These are phyloP conservation scores for Lasioglossum zephyrum DNA, from an alignment of 2,888 invertebrate genomes.

Conservation along the genomic window DNA sequence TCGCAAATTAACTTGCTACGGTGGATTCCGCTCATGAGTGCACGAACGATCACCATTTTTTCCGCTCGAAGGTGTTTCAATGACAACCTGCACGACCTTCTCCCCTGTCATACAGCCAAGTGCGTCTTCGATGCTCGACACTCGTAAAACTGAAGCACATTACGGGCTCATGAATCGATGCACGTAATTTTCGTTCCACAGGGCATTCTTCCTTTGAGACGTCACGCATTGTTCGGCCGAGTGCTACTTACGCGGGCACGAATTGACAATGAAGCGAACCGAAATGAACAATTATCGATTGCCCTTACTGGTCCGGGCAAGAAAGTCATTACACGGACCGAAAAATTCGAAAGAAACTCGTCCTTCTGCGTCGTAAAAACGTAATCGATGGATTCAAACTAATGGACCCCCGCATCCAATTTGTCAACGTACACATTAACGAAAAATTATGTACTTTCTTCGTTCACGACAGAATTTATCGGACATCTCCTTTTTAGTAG, in stretches of 20 bases:
- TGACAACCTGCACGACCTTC: slow-evolving; percentile 43
- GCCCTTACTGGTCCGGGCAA: not conserved
- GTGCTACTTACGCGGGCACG: slow-evolving; percentile 51
- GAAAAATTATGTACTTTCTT: not conserved
- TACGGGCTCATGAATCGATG: slow-evolving; percentile 51
- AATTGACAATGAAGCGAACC: slow-evolving; percentile 52
- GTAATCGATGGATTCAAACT: not conserved
- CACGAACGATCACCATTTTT: slow-evolving; percentile 40
- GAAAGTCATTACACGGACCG: slow-evolving; percentile 27
- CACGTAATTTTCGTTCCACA: slow-evolving; percentile 51
- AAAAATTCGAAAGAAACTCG: not conserved
- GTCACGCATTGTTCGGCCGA: slow-evolving; percentile 61
- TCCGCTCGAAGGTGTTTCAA: slow-evolving; percentile 52
- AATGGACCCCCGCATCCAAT: not conserved
- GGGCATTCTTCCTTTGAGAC: slow-evolving; percentile 51
- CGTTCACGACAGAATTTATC: not conserved
- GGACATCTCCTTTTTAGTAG: not conserved
- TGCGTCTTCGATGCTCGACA: slow-evolving; percentile 42
- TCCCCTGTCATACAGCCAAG: slow-evolving; percentile 41
- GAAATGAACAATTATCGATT: slow-evolving; percentile 61
- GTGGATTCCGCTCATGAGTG: slow-evolving; percentile 35
- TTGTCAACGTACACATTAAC: not conserved
- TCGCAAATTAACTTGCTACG: slow-evolving; percentile 55
- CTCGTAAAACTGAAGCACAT: slow-evolving; percentile 59
- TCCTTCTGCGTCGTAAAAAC: not conserved